Percentiles rank a stretch among this genome's conserved stretches.
Evolutionary conservation across 2,888 invertebrate genomes (phyloP).

Genomic region (Melanostoma scalare): DNA sequence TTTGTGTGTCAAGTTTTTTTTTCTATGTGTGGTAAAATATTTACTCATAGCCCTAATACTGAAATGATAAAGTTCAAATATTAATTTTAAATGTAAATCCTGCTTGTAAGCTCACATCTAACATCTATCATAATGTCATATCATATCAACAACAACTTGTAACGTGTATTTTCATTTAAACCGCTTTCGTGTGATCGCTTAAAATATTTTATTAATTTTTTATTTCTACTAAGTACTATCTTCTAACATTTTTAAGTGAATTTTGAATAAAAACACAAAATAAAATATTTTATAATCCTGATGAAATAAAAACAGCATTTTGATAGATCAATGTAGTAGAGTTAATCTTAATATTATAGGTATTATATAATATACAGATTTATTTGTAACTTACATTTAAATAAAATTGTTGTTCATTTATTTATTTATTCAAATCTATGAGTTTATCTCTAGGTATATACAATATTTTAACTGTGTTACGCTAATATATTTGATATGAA

Average conservation of each 20-base stretch:
- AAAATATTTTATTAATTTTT: neutral
- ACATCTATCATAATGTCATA: conserved; percentile 28
- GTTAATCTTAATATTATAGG: conserved; percentile 41
- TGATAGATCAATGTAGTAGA: conserved; percentile 69
- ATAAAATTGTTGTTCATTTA: conserved; percentile 65
- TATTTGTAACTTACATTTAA: conserved; percentile 52
- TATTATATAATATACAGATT: conserved; percentile 43
- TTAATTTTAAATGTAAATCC: neutral
- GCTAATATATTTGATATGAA: conserved; percentile 70
- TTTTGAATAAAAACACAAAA: conserved; percentile 10
- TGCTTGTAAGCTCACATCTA: conserved; percentile 23
- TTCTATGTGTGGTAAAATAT: too few species aligned
- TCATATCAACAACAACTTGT: conserved; percentile 51
- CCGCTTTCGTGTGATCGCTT: conserved; percentile 19
- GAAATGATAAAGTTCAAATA: neutral
- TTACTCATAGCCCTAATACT: too few species aligned
- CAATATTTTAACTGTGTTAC: conserved; percentile 70
- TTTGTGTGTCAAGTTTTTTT: too few species aligned
- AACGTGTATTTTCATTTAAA: conserved; percentile 31
- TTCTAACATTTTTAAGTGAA: neutral
- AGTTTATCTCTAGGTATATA: conserved; percentile 64
- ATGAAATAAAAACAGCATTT: conserved; percentile 34
- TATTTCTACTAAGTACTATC: neutral
- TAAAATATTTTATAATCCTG: conserved; percentile 10
- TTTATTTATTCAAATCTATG: conserved; percentile 64